Base-by-base conservation (phyloP, 2,113 vertebrate species). In the Callorhinus ursinus region DNA sequence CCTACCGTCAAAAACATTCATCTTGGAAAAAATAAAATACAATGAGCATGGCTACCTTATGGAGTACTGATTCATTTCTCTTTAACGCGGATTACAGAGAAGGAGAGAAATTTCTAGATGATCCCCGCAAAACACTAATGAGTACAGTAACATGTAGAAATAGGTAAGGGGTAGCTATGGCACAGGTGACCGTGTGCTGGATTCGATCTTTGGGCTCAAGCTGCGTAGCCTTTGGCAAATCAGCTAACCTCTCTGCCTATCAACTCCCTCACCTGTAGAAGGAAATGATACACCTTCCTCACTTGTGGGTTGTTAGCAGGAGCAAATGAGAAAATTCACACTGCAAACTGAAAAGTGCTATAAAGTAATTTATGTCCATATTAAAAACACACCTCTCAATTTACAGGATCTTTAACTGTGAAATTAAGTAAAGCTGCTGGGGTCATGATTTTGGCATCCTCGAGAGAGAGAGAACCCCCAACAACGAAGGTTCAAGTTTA, bases 161-260 rank as follows among this genome's bases (percentile, higher is more conserved):
- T 7, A 87, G 22, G 19, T 63, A 72, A 21, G n/a, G 84, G 19
- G 33, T 19, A 79, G 42, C 22, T 93, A n/a, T 2, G 5, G 14
- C 6, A 22, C 63, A 55, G 61, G 0, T 61, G 39, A 36, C 13
- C 33, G 26, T 77, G 36, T 82, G 74, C 21, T 71, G 13, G 76
- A 63, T 89, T 86, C 76, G n/a, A 31, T 84, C 83, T 85, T 28
- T 89, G 15, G n/a, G 18, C 71, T 84, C 84, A 94, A 94, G 63
- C 18, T 90, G 26, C 2, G 1, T 71, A 61, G 22, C 9, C 39
- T 69, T 33, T 80, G 57, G 53, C 69, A 96, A 92, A 82, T 71
- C 28, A 46, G 85, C 53, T 77, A 61, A 81, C 36, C 26, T 59
- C 80, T 46, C 6, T 59, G 46, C 2, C 22, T 11, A 90, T 69